Evolutionary conservation across 2,113 vertebrate genomes (phyloP).

Genomic region (Caloenas nicobarica): DNA sequence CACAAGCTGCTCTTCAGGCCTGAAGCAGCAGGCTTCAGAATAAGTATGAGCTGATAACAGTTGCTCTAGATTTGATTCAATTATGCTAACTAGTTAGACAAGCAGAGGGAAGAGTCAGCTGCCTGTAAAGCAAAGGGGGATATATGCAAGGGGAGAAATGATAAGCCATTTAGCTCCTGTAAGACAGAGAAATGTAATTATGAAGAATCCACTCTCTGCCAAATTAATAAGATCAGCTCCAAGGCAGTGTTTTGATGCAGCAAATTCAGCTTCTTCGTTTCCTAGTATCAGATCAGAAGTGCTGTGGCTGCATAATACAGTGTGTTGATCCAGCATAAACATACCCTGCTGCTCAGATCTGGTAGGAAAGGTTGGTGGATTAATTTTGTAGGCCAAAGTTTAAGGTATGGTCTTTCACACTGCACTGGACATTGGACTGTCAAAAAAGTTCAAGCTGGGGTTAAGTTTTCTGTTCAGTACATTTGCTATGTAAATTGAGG

Average conservation of each 20-base stretch:
- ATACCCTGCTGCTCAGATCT: background rate
- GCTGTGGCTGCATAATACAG: background rate
- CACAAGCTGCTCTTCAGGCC: background rate
- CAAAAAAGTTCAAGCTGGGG: background rate
- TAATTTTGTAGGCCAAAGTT: background rate
- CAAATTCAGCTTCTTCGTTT: background rate
- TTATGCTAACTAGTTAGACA: background rate
- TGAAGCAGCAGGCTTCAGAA: background rate
- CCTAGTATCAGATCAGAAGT: background rate
- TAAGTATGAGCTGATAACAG: background rate
- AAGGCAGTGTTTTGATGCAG: background rate
- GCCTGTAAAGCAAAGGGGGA: background rate
- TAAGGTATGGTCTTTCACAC: background rate
- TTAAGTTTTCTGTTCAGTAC: background rate
- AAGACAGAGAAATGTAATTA: background rate
- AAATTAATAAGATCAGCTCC: background rate
- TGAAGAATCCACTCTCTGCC: background rate
- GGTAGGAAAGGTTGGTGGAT: background rate
- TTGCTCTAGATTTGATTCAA: background rate
- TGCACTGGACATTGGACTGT: background rate
- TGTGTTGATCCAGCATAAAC: background rate
- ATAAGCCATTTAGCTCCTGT: background rate
- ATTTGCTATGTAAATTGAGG: background rate
- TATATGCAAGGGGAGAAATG: background rate
- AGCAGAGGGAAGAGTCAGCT: background rate